Evolutionary conservation across 2,113 vertebrate genomes (phyloP).

Genomic region (Astatoreochromis straeleni): DNA sequence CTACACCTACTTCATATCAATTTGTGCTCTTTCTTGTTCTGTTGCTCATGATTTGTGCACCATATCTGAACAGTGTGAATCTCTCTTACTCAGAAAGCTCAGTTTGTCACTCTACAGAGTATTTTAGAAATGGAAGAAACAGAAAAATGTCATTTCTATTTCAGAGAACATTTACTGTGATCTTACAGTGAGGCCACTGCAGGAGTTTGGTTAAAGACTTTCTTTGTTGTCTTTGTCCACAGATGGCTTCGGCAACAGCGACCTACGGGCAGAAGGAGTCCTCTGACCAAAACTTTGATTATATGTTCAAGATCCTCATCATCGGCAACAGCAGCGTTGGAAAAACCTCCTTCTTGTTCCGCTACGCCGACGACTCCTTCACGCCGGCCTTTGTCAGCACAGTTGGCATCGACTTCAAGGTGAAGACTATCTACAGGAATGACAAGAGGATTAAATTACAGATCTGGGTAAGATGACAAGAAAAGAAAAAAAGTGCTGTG

Average conservation of each 20-base stretch:
- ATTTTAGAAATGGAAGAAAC: not conserved
- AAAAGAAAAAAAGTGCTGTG: not conserved
- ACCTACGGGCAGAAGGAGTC: conserved; percentile 88
- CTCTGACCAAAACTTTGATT: conserved; percentile 98
- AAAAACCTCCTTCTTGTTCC: conserved; percentile 96
- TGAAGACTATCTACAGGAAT: conserved; percentile 97
- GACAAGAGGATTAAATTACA: conserved; percentile 97
- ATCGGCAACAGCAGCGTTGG: conserved; percentile 98
- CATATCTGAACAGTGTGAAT: not conserved
- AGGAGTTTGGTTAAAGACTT: not conserved
- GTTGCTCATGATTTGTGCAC: not conserved
- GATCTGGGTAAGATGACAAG: conserved; percentile 85
- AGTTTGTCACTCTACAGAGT: not conserved
- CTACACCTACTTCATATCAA: not conserved
- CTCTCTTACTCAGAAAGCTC: not conserved
- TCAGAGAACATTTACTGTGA: not conserved
- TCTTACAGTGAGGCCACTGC: not conserved
- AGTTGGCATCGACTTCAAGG: conserved; percentile 97
- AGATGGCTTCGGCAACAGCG: conserved; percentile 95
- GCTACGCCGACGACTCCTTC: conserved; percentile 94
- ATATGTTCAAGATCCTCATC: conserved; percentile 99
- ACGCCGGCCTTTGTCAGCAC: conserved; percentile 95
- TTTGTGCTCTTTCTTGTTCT: not conserved
- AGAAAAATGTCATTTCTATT: not conserved
- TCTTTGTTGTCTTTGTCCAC: not conserved